Evolutionary conservation across 2,888 invertebrate species (phyloP).

Genomic region (Ernsta delagoae): DNA sequence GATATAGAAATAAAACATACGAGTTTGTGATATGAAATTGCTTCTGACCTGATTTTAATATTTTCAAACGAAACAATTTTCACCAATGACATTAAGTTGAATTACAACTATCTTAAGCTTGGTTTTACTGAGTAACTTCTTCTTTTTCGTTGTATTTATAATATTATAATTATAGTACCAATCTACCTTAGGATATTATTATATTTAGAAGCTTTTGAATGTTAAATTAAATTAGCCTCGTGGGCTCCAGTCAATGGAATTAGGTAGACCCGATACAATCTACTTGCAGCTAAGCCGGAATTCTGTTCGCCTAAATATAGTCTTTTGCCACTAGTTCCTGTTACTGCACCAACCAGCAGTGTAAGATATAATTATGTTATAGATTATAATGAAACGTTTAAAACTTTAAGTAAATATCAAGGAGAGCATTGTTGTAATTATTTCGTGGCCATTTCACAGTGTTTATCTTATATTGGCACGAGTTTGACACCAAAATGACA

Average conservation of each 20-base stretch:
- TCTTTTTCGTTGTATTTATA: too few relatives aligned
- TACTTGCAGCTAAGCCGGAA: slow-evolving; percentile 22
- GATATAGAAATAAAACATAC: too few relatives aligned
- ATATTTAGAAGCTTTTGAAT: background rate
- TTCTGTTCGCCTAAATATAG: slow-evolving; percentile 36
- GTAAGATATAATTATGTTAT: slow-evolving; percentile 15
- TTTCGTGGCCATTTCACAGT: background rate
- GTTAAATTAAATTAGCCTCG: slow-evolving; percentile 24
- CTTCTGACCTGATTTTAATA: too few relatives aligned
- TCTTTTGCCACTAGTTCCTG: slow-evolving; percentile 25
- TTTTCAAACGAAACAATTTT: too few relatives aligned
- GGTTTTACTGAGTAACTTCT: too few relatives aligned
- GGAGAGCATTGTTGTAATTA: slow-evolving; percentile 11
- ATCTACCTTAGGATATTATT: background rate
- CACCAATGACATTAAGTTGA: too few relatives aligned
- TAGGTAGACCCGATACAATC: slow-evolving; percentile 35
- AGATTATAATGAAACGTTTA: slow-evolving; percentile 7
- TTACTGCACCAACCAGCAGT: slow-evolving; percentile 28
- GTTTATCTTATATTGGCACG: background rate
- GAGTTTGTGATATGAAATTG: too few relatives aligned
- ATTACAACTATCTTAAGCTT: too few relatives aligned
- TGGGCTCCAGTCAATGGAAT: slow-evolving; percentile 29
- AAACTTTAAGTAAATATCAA: background rate
- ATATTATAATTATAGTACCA: background rate
- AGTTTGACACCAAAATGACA: too few relatives aligned